Conservation (phyloP, 1,140 invertebrate genomes). For the Battus philenor region DNA sequence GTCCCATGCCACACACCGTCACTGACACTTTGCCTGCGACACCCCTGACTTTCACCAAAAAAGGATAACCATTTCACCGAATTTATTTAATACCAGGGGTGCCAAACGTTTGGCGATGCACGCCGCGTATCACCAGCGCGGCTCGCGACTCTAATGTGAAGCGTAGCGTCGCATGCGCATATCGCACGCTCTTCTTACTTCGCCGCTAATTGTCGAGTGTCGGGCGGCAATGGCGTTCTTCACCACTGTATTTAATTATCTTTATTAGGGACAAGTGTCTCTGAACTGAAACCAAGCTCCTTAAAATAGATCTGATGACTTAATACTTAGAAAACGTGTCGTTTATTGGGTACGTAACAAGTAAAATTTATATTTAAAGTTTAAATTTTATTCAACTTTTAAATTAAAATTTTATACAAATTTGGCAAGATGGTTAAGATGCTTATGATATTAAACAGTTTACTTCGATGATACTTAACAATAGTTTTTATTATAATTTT, state of each 20-base stretch:
- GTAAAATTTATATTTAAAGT: too few species aligned
- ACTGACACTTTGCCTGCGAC: conserved; percentile 44
- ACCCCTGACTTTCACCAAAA: conserved; percentile 23
- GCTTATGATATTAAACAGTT: too few species aligned
- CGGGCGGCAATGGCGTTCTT: conserved; percentile 16
- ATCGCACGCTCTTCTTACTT: conserved; percentile 39
- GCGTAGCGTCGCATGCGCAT: conserved; percentile 56
- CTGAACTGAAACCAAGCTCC: not conserved
- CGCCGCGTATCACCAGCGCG: conserved; percentile 51
- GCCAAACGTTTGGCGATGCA: conserved; percentile 29
- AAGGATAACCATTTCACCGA: conserved; percentile 12
- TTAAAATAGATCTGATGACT: not conserved
- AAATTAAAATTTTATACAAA: too few species aligned
- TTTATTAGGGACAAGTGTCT: conserved; percentile 11
- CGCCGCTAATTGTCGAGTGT: conserved; percentile 36
- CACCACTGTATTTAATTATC: conserved; percentile 3
- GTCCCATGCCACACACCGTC: conserved; percentile 67
- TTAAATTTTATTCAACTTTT: too few species aligned
- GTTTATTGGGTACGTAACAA: too few species aligned
- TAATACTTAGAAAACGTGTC: too few species aligned
- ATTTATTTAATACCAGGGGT: conserved; percentile 22
- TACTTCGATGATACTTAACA: too few species aligned
- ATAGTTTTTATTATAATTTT: too few species aligned
- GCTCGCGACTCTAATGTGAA: conserved; percentile 62
- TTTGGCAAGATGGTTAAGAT: too few species aligned